These are phyloP conservation scores for Halocaridina rubra DNA, from an alignment of 2,888 invertebrate genomes.

Conservation along the genomic window DNA sequence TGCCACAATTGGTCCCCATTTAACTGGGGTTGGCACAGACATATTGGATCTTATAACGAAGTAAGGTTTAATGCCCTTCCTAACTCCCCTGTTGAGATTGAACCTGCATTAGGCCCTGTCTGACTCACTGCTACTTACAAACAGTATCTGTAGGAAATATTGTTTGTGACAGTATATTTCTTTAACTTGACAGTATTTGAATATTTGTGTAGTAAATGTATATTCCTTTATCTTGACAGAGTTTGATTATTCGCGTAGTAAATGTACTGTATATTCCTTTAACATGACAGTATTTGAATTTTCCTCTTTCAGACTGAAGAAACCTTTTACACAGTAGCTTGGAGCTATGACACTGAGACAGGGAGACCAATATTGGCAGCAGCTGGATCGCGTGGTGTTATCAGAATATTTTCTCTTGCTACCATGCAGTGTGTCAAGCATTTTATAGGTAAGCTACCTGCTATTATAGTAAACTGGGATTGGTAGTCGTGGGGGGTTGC, in stretches of 20 bases:
- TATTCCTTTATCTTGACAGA: too few species aligned
- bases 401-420: constrained; percentile 86
- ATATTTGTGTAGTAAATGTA: background rate
- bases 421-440: constrained; percentile 87
- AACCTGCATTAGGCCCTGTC: too few species aligned
- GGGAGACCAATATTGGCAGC: constrained; percentile 88
- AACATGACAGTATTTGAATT: background rate
- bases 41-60: too few species aligned
- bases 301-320: constrained; percentile 79
- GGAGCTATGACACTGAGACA: constrained; percentile 88
- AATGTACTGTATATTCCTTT: background rate
- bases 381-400: constrained; percentile 93
- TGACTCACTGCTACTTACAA: too few species aligned
- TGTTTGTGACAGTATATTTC: background rate
- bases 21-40: too few species aligned
- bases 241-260: too few species aligned
- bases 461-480: too few species aligned
- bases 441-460: constrained; percentile 78
- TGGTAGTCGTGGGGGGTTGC: too few species aligned
- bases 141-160: too few species aligned
- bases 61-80: too few species aligned
- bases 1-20: too few species aligned
- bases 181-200: background rate
- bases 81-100: too few species aligned
- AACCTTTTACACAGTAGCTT: constrained; percentile 95